These are phyloP conservation scores for Zaprionus capensis DNA, from an alignment of 1,140 invertebrate genomes.

Conservation along the genomic window DNA sequence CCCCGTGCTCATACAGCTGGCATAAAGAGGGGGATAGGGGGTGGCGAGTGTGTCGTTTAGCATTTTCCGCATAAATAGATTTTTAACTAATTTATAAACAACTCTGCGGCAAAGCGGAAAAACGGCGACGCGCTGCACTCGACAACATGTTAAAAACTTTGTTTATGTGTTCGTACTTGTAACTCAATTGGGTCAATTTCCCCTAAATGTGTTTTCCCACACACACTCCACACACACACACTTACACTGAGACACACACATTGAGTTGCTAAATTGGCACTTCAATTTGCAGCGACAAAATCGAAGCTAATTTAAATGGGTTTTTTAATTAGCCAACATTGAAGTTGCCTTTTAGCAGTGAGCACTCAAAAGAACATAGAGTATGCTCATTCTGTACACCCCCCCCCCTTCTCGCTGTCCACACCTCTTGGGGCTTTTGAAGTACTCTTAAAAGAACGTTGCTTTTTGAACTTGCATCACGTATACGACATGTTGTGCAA, in stretches of 20 bases:
- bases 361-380: background rate
- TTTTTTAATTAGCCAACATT: conserved; percentile 1
- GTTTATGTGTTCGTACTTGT: conserved; percentile 33
- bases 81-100: conserved; percentile 65
- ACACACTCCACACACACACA: background rate
- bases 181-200: conserved; percentile 52
- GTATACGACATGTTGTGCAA: conserved; percentile 58
- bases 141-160: conserved; percentile 34
- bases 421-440: background rate
- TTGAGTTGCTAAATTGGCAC: background rate
- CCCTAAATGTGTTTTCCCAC: background rate
- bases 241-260: background rate
- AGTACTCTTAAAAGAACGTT: conserved; percentile 2
- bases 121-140: conserved; percentile 1
- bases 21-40: background rate
- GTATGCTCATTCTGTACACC: background rate
- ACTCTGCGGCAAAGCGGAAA: conserved; percentile 4
- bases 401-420: background rate
- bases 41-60: conserved; percentile 27
- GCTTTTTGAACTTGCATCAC: conserved; percentile 14
- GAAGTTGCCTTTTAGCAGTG: conserved; percentile 12
- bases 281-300: conserved; percentile 10
- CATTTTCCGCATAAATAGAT: conserved; percentile 67
- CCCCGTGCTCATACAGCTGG: background rate
- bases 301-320: conserved; percentile 6